Evolutionary conservation across 2,113 vertebrate species (phyloP).

Genomic region (Zingel zingel): DNA sequence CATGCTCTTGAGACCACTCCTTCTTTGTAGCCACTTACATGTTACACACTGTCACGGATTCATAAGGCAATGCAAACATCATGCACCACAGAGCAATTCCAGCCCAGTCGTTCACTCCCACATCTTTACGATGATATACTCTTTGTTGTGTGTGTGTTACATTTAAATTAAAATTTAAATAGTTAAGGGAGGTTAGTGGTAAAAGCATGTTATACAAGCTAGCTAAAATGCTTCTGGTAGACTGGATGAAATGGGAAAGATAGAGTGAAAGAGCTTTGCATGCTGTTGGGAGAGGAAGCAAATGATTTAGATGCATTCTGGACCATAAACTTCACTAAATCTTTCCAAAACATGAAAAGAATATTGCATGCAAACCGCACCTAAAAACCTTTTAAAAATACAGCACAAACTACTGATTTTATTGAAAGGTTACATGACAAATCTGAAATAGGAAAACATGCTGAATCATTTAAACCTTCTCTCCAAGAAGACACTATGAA

Average conservation of each 20-base stretch:
- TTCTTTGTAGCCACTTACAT: slow-evolving; percentile 52
- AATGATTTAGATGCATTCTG: slow-evolving; percentile 54
- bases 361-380: slow-evolving; percentile 60
- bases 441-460: slow-evolving; percentile 49
- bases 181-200: slow-evolving; percentile 63
- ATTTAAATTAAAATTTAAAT: slow-evolving; percentile 83
- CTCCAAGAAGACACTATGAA: slow-evolving; percentile 31
- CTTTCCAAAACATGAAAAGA: slow-evolving; percentile 37
- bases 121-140: slow-evolving; percentile 72
- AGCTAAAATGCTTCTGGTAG: slow-evolving; percentile 65
- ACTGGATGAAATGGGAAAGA: slow-evolving; percentile 39
- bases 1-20: slow-evolving; percentile 51
- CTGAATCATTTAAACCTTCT: slow-evolving; percentile 53
- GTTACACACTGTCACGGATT: slow-evolving; percentile 65
- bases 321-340: slow-evolving; percentile 8
- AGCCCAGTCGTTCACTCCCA: slow-evolving; percentile 42
- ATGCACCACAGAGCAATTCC: slow-evolving; percentile 68
- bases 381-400: slow-evolving; percentile 41
- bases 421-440: slow-evolving; percentile 18
- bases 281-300: slow-evolving; percentile 35
- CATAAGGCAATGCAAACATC: slow-evolving; percentile 60
- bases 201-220: slow-evolving; percentile 61
- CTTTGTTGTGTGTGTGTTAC: slow-evolving; percentile 69
- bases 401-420: slow-evolving; percentile 36
- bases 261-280: slow-evolving; percentile 59